Base-by-base conservation (phyloP, 1,140 invertebrate species). In the Belonocnema kinseyi region DNA sequence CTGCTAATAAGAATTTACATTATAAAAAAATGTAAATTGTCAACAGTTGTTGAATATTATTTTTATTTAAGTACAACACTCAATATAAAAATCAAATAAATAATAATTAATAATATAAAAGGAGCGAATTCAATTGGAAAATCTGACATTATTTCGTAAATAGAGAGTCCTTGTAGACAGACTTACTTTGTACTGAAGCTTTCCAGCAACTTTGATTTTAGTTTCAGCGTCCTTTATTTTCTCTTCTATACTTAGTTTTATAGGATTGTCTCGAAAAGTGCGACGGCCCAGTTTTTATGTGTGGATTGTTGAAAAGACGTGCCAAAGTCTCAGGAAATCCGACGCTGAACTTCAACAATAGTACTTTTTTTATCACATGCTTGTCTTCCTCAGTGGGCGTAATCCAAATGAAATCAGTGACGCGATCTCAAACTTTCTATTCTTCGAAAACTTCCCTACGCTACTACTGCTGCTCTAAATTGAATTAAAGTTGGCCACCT, bases 401-500 rank as follows among this genome's bases (percentile, higher is more conserved):
- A 66, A 66, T 66, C 61, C 61, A 66, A 66, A 16, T 66, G 40
- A 66, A 66, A 66, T 66, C 61, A 66, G 61, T 16, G 61, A 66
- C 61, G 33, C 61, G 61, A 46, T 66, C 26, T 66, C 61, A n/a
- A 66, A 66, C 61, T 66, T 66, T 66, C 61, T 66, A 66, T 66
- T 66, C 61, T 66, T 66, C 61, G 61, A 66, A 26, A 66, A 66
- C 26, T 66, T 66, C 33, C 7, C 61, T 16, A n/a, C 21, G 33
- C 13, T 26, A 33, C 58, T 26, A 66, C 58, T 33, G 58, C 26
- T 66, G 61, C 54, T 77, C 79, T 80, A 85, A 83, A 84, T 83
- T 79, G 82, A 82, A 84, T 85, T 85, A 85, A 84, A 77, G n/a
- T 61, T 58, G 71, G 53, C 73, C 79, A 82, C 75, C 76, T 79